phyloP scores from a whole-genome alignment of 92 coral and sea anemone genomes.

The Virgularia gustaviana region DNA sequence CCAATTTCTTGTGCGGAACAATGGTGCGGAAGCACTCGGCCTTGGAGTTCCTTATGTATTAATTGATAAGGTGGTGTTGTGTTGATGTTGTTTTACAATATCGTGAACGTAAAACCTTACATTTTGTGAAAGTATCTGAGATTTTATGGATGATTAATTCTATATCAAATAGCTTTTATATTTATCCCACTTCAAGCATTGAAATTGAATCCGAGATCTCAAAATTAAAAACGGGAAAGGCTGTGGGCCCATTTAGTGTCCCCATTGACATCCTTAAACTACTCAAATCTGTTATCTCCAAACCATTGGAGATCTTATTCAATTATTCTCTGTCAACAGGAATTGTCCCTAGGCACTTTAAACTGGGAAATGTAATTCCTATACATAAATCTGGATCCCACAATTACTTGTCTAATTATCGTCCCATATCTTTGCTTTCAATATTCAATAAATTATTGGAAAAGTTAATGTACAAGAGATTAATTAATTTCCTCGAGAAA shows the following conservation, averaged over 20 bases:
- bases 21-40: too few relatives aligned
- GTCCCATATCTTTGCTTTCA: not conserved
- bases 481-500: slow-evolving; percentile 1
- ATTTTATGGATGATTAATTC: slow-evolving; percentile 31
- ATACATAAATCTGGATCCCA: not conserved
- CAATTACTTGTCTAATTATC: not conserved
- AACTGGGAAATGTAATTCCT: slow-evolving; percentile 36
- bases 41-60: too few relatives aligned
- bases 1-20: too few relatives aligned
- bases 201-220: slow-evolving; percentile 51
- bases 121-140: too few relatives aligned
- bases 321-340: slow-evolving; percentile 51
- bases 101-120: too few relatives aligned
- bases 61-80: too few relatives aligned
- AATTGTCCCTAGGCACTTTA: slow-evolving; percentile 48
- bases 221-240: slow-evolving; percentile 28
- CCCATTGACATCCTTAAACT: slow-evolving; percentile 41
- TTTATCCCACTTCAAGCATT: slow-evolving; percentile 36
- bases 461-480: not conserved
- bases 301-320: slow-evolving; percentile 45
- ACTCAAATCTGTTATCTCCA: slow-evolving; percentile 38
- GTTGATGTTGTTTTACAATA: too few relatives aligned
- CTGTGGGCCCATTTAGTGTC: slow-evolving; percentile 44
- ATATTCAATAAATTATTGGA: not conserved
- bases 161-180: slow-evolving; percentile 34